Conservation (phyloP, 1,140 invertebrate genomes). For the Dendroctonus valens region DNA sequence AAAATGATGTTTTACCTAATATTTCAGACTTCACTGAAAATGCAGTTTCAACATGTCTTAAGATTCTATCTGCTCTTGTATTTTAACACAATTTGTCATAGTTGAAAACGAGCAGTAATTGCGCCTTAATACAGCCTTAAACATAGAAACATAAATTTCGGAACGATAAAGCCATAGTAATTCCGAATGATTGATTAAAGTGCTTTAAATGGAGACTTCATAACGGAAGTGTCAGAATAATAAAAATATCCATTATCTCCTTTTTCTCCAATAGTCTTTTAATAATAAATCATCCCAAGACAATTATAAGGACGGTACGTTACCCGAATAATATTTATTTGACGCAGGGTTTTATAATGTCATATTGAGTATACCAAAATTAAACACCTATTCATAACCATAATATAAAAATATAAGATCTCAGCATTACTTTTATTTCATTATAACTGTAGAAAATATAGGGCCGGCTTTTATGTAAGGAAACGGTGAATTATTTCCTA, state of each 20-base stretch:
- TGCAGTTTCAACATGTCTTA: no score
- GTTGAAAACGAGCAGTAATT: background rate
- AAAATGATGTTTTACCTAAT: no score
- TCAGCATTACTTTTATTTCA: no score
- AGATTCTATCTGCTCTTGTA: no score
- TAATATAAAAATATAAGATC: no score
- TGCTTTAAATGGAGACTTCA: constrained; percentile 38
- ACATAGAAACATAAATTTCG: constrained; percentile 12
- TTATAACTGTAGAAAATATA: no score
- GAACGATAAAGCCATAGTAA: background rate
- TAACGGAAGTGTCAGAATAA: constrained; percentile 44
- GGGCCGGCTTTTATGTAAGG: no score
- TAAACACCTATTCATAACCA: background rate
- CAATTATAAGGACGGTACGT: constrained; percentile 38
- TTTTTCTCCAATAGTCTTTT: constrained; percentile 39
- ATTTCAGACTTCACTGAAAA: no score
- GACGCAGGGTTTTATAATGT: constrained; percentile 27
- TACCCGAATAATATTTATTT: constrained; percentile 30
- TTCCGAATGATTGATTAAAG: constrained; percentile 32
- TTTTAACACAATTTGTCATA: background rate
- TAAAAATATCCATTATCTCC: constrained; percentile 44
- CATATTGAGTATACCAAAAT: constrained; percentile 8
- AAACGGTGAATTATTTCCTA: no score
- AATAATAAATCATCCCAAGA: constrained; percentile 42
- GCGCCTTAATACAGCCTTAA: background rate